Evolutionary conservation across 2,797 vertebrate species (phyloP).

Genomic region (Balearica regulorum): DNA sequence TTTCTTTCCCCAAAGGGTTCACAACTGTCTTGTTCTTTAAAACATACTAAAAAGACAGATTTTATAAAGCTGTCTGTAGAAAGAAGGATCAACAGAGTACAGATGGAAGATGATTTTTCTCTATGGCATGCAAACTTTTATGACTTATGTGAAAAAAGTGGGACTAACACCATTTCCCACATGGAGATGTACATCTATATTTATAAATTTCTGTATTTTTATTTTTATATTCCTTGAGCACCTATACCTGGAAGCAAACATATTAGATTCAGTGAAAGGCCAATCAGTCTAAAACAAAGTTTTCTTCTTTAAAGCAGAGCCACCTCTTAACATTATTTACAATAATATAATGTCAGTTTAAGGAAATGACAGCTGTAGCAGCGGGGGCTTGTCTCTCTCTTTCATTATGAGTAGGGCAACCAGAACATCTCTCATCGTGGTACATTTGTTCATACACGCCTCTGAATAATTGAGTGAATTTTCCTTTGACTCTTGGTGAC

Average conservation of each 20-base stretch:
- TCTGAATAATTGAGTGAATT: background rate
- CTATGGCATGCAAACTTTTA: background rate
- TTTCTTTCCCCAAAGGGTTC: background rate
- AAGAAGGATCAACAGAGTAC: background rate
- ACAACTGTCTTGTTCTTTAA: background rate
- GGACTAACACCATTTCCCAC: background rate
- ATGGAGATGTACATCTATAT: background rate
- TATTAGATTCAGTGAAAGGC: background rate
- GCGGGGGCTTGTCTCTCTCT: background rate
- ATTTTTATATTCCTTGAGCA: background rate
- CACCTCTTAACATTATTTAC: background rate
- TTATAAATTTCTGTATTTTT: background rate
- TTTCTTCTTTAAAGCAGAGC: background rate
- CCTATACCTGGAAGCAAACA: background rate
- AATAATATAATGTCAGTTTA: background rate
- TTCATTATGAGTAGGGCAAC: background rate
- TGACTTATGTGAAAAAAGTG: background rate
- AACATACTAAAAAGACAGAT: background rate
- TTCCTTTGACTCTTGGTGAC: background rate
- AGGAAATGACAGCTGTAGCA: background rate
- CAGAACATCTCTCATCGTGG: background rate
- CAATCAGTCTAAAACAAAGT: background rate
- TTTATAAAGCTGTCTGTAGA: background rate
- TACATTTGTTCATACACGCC: background rate
- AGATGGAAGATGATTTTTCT: background rate